phyloP scores from a whole-genome alignment of 1,140 invertebrate species.

The Linepithema humile region DNA sequence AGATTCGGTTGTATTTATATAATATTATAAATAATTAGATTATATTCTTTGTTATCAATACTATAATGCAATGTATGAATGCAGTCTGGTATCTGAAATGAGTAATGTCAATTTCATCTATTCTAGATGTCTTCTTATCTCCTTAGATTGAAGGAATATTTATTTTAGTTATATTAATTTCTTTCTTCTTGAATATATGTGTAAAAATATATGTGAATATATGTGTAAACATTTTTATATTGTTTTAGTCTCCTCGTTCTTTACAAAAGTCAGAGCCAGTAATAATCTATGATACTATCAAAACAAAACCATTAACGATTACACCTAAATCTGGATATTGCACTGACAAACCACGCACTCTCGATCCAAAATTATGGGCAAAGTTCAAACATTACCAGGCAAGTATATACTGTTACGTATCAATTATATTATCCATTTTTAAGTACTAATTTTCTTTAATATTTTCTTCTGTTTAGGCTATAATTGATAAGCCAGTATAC shows the following conservation, averaged over 20 bases:
- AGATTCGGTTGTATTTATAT: neutral
- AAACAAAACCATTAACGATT: slow-evolving; percentile 58
- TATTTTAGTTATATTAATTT: neutral
- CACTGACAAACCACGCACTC: neutral
- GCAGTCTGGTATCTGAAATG: too few relatives aligned
- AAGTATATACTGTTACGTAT: slow-evolving; percentile 18
- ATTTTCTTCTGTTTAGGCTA: slow-evolving; percentile 75
- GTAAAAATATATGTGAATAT: slow-evolving; percentile 2
- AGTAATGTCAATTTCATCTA: neutral
- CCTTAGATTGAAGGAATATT: neutral
- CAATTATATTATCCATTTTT: neutral
- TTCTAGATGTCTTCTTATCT: slow-evolving; percentile 8
- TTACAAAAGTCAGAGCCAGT: slow-evolving; percentile 66
- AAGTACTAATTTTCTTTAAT: neutral
- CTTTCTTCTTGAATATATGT: neutral
- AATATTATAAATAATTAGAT: too few relatives aligned
- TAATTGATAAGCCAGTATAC: slow-evolving; percentile 81
- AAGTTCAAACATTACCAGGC: slow-evolving; percentile 65
- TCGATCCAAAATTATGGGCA: slow-evolving; percentile 37
- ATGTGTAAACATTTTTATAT: neutral
- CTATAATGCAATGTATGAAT: too few relatives aligned
- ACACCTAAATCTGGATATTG: neutral
- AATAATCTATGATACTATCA: slow-evolving; percentile 68
- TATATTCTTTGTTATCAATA: too few relatives aligned
- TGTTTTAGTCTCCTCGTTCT: slow-evolving; percentile 65